Evolutionary conservation across 2,797 vertebrate species (phyloP), one percentile per base, ranked within the genome.

Genomic region (Xerus rutilus): DNA sequence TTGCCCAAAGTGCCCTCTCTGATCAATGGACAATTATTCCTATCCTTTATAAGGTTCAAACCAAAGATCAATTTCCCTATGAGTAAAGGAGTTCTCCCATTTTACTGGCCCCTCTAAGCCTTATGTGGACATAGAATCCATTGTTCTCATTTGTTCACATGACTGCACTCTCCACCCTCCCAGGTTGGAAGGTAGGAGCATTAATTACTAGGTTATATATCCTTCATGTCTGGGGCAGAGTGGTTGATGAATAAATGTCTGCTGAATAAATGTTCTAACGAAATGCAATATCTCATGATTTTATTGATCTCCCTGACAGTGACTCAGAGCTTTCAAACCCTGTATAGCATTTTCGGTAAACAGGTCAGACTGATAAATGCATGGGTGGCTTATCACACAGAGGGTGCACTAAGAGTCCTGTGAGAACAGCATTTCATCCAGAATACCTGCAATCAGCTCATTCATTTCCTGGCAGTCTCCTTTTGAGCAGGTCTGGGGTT

Each of bases 341-440:
- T 98, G 97, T 30, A 90, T 96, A 96, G 97, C 97, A 97, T 98
- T 98, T 87, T 97, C 95, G 79, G 98, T 89, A 95, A 98, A 98
- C 83, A 98, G 97, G 88, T 97, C 98, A 88, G 98, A 97, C 98
- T 96, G 94, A 86, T 93, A 89, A 98, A 98, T 0, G 45, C 54
- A 67, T 13, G 0, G 0, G 0, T 65, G 73, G 92, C 94, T 96
- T 47, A 76, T 97, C 97, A 89, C 52, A 0, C 43, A 62, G 88
- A 52, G 1, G n/a, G 11, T 2, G 47, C 65, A 62, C 39, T 81
- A 3, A 43, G 91, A 77, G 69, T 14, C 28, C 54, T 11, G 52
- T 23, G 57, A 35, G 62, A 35, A 73, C 17, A 74, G 11, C n/a
- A 2, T 78, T 59, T 78, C 25, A 6, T 12, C 76, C 64, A 70